These are phyloP conservation scores for Sylvicola cinctus DNA, from an alignment of 2,888 invertebrate species.

Conservation along the genomic window DNA sequence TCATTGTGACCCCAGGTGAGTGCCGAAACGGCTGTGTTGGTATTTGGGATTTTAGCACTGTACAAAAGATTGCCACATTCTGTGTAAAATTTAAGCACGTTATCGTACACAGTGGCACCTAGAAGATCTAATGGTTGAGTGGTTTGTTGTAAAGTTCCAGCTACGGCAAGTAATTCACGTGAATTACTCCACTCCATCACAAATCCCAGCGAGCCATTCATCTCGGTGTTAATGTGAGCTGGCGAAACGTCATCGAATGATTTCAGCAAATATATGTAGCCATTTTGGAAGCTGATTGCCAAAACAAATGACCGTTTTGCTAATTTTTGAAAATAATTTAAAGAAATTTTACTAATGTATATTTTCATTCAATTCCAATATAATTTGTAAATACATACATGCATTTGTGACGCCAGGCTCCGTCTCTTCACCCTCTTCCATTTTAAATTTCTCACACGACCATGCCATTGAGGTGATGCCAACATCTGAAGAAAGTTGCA, in stretches of 20 bases:
- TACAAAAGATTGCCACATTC: slow-evolving; percentile 66
- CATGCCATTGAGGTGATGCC: slow-evolving; percentile 84
- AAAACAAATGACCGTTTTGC: slow-evolving; percentile 52
- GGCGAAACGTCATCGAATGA: slow-evolving; percentile 91
- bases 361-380: neutral
- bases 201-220: slow-evolving; percentile 50
- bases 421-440: slow-evolving; percentile 79
- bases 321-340: slow-evolving; percentile 11
- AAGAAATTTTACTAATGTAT: neutral
- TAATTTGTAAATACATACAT: slow-evolving; percentile 13
- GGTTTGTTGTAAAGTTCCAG: slow-evolving; percentile 40
- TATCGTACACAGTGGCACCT: slow-evolving; percentile 40
- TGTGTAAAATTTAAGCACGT: slow-evolving; percentile 80
- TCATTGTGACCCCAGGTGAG: slow-evolving; percentile 98
- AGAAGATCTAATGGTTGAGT: slow-evolving; percentile 16
- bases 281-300: slow-evolving; percentile 75
- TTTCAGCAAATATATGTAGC: slow-evolving; percentile 71
- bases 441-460: slow-evolving; percentile 95
- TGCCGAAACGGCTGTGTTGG: slow-evolving; percentile 62
- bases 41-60: slow-evolving; percentile 56
- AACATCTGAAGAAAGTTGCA: slow-evolving; percentile 68
- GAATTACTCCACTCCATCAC: slow-evolving; percentile 96
- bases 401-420: slow-evolving; percentile 35
- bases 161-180: slow-evolving; percentile 76
- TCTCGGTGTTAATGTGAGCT: slow-evolving; percentile 61